Evolutionary conservation across 2,888 invertebrate species (phyloP), one percentile per base, ranked within the genome.

Genomic region (Melikaiella ostensackeni): DNA sequence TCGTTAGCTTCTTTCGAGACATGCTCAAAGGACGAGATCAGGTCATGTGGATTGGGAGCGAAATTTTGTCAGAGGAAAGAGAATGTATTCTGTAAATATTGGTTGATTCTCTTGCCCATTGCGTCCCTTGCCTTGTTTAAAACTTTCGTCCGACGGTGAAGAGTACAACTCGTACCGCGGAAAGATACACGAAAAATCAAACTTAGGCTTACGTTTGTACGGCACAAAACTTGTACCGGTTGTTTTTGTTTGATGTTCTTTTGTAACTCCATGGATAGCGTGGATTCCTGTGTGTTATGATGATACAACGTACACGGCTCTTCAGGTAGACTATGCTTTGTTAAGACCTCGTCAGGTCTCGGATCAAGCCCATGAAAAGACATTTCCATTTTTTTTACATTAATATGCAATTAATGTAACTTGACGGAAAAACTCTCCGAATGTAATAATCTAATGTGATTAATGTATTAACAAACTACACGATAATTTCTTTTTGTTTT

Each of bases 381-480:
- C 76, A 76, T 80, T 82, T 80, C 78, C 75, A 79, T 76, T 81
- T 83, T 79, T 81, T 84, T 79, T 83, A 82, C 75, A 76, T 81
- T 83, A 62, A 84, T 79, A 81, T 80, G 80, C 82, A 79, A 84
- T 86, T 83, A 80, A 82, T 82, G 80, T 81, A 80, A 80, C 80
- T 81, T 75, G 74, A 79, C 75, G 77, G 80, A 82, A 74, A 75
- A 24, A 24, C 59, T 75, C 64, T 79, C 77, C 77, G 74, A 79
- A 66, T 82, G 83, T 83, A 83, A 83, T 85, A 85, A 85, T 83
- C 80, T 88, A 88, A 86, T 87, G 86, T 87, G 82, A 89, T 89
- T 89, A 90, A 89, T 90, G 86, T 88, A 90, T 90, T 90, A 90
- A 90, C 88, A 84, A 86, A 84, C 82, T 86, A 87, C 83, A 85